Conservation (phyloP, 2,888 invertebrate genomes). For the Embidobia sp. region DNA sequence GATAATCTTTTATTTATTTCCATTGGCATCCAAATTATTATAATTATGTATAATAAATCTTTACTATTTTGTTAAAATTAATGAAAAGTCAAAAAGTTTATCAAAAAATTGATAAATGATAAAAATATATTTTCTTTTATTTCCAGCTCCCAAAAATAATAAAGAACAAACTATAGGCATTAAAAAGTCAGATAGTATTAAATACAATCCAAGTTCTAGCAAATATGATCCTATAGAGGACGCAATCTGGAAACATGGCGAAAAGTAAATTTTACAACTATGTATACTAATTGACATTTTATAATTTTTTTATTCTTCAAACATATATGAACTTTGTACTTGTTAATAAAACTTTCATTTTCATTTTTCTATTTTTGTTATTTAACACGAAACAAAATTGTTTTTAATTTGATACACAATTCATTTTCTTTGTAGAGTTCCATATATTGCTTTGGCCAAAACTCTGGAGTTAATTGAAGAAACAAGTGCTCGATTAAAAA, state of each 20-base stretch:
- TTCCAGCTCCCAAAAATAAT: slow-evolving; percentile 50
- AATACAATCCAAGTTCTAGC: slow-evolving; percentile 78
- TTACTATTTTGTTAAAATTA: no score
- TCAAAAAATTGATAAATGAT: no score
- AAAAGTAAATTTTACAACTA: slow-evolving; percentile 82
- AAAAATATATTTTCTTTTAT: slow-evolving; percentile 3
- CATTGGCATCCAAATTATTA: no score
- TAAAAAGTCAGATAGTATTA: slow-evolving; percentile 52
- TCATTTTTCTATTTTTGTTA: no score
- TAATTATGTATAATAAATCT: no score
- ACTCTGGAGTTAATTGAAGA: slow-evolving; percentile 96
- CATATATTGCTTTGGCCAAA: slow-evolving; percentile 94
- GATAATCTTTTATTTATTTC: no score
- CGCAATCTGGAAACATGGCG: slow-evolving; percentile 85
- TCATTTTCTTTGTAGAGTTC: slow-evolving; percentile 85
- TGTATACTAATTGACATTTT: not conserved
- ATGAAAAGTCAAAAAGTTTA: no score
- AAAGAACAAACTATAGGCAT: slow-evolving; percentile 41
- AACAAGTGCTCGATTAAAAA: slow-evolving; percentile 92
- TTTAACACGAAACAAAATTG: no score
- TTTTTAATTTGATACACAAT: no score
- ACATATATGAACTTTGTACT: no score
- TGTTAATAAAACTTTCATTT: no score
- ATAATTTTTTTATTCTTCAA: not conserved
- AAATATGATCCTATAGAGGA: slow-evolving; percentile 92